Evolutionary conservation across 2,113 vertebrate genomes (phyloP).

Genomic region (Oncorhynchus tshawytscha): DNA sequence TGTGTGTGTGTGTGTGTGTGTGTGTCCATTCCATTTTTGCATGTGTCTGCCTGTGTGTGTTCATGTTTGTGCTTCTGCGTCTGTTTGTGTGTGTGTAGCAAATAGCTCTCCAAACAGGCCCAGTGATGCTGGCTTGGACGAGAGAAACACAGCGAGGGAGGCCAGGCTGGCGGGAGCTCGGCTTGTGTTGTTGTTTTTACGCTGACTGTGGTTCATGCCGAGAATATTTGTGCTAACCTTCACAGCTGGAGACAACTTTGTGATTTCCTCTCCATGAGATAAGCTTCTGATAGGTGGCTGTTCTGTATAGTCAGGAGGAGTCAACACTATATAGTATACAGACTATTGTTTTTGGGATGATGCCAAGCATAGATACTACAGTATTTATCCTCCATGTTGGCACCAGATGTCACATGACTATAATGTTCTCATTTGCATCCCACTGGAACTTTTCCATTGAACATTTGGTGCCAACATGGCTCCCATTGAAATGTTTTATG

Average conservation of each 20-base stretch:
- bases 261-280: constrained; percentile 42
- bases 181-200: constrained; percentile 45
- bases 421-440: too few relatives aligned
- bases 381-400: too few relatives aligned
- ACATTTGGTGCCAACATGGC: too few relatives aligned
- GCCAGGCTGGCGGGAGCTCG: neutral
- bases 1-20: too few relatives aligned
- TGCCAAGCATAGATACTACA: too few relatives aligned
- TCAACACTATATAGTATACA: neutral
- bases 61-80: neutral
- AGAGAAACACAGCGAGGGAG: neutral
- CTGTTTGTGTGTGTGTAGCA: neutral
- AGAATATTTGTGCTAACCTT: constrained; percentile 41
- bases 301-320: neutral
- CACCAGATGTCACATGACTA: too few relatives aligned
- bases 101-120: neutral
- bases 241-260: constrained; percentile 16
- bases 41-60: constrained; percentile 30
- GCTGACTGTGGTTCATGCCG: constrained; percentile 37
- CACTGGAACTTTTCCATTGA: too few relatives aligned
- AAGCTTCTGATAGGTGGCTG: constrained; percentile 8
- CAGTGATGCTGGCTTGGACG: constrained; percentile 34
- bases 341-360: too few relatives aligned
- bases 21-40: constrained; percentile 14
- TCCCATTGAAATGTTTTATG: too few relatives aligned